Percentiles rank a stretch among this genome's conserved stretches.
phyloP scores from a whole-genome alignment of 2,113 vertebrate genomes.

The Calcarius ornatus region DNA sequence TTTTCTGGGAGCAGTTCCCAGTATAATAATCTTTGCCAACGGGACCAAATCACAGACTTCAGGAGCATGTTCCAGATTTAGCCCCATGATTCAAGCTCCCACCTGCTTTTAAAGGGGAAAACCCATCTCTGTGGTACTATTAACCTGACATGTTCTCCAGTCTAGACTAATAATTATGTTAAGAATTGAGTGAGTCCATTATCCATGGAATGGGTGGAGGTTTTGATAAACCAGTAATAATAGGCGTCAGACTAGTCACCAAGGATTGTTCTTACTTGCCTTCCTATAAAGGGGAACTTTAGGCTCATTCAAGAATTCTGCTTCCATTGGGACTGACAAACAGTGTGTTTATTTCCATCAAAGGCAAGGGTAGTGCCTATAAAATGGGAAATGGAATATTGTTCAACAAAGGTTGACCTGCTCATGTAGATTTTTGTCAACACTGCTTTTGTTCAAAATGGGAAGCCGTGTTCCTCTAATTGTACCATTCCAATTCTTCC shows the following conservation, averaged over 20 bases:
- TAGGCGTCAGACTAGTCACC: neutral
- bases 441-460: neutral
- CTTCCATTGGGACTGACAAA: neutral
- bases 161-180: slow-evolving; percentile 49
- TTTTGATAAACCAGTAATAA: slow-evolving; percentile 29
- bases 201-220: neutral
- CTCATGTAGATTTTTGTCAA: slow-evolving; percentile 2
- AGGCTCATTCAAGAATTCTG: slow-evolving; percentile 8
- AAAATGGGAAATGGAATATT: slow-evolving; percentile 39
- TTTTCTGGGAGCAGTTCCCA: slow-evolving; percentile 21
- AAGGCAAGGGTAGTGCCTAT: neutral
- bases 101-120: slow-evolving; percentile 47
- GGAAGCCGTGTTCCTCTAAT: slow-evolving; percentile 25
- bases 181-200: neutral
- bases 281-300: slow-evolving; percentile 25
- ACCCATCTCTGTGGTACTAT: neutral
- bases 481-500: slow-evolving; percentile 13
- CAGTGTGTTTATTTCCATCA: neutral
- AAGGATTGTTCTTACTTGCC: slow-evolving; percentile 10
- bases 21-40: slow-evolving; percentile 6
- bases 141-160: slow-evolving; percentile 32
- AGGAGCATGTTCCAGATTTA: slow-evolving; percentile 21
- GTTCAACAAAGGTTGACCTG: neutral
- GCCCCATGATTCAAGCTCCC: slow-evolving; percentile 12
- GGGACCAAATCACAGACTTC: neutral